These are phyloP conservation scores for Andricus grossulariae DNA, from an alignment of 1,140 invertebrate genomes.

Conservation along the genomic window DNA sequence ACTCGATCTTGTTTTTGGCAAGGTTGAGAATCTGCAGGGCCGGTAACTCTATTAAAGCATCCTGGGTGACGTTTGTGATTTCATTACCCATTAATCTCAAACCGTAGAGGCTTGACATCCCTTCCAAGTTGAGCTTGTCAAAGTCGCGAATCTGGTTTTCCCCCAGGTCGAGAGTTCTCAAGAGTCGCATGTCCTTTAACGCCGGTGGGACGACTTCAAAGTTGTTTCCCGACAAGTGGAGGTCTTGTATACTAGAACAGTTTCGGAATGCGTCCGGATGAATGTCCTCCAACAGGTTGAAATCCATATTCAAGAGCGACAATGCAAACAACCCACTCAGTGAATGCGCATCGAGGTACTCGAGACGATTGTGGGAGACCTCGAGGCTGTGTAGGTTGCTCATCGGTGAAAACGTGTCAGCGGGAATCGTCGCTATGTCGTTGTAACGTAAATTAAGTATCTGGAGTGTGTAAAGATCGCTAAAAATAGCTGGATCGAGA, in stretches of 20 bases:
- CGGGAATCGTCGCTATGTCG: conserved; percentile 84
- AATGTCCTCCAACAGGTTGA: conserved; percentile 84
- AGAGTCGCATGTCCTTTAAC: conserved; percentile 83
- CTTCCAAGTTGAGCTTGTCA: conserved; percentile 87
- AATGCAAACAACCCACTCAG: conserved; percentile 89
- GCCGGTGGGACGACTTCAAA: conserved; percentile 85
- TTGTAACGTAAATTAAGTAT: conserved; percentile 89
- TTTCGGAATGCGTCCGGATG: conserved; percentile 88
- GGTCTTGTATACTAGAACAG: conserved; percentile 85
- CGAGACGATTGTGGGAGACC: conserved; percentile 85
- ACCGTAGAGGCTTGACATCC: conserved; percentile 86
- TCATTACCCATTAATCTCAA: conserved; percentile 88
- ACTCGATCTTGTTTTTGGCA: conserved; percentile 86
- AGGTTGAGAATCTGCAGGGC: conserved; percentile 88
- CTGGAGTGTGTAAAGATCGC: conserved; percentile 88
- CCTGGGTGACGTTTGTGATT: conserved; percentile 84
- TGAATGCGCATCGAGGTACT: conserved; percentile 83
- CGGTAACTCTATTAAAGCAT: conserved; percentile 83
- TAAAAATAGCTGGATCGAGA: conserved; percentile 87
- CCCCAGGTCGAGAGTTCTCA: conserved; percentile 87
- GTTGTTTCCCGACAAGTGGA: conserved; percentile 89
- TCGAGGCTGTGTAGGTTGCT: conserved; percentile 89
- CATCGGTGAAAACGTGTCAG: conserved; percentile 86
- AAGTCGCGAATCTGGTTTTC: conserved; percentile 87
- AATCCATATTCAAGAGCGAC: conserved; percentile 86